These are phyloP conservation scores for Sceloporus undulatus DNA, from an alignment of 2,113 vertebrate species.

Conservation along the genomic window DNA sequence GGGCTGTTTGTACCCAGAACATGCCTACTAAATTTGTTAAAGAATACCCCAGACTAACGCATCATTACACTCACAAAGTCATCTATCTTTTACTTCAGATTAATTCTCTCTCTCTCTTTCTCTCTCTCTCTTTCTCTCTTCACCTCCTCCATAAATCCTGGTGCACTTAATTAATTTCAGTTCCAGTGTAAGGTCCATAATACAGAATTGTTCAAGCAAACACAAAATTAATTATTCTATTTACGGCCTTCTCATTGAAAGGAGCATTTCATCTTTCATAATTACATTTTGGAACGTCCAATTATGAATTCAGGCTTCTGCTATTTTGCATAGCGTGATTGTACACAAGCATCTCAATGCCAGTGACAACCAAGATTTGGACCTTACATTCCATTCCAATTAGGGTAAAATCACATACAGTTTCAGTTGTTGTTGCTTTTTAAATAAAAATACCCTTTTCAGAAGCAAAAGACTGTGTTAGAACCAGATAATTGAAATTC, in stretches of 20 bases:
- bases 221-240: slow-evolving; percentile 99
- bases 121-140: slow-evolving; percentile 90
- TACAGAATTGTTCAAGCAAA: slow-evolving; percentile 99
- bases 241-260: slow-evolving; percentile 99
- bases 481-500: slow-evolving; percentile 52
- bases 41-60: slow-evolving; percentile 89
- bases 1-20: slow-evolving; percentile 85
- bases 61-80: slow-evolving; percentile 97
- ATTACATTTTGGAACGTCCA: slow-evolving; percentile 98
- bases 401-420: slow-evolving; percentile 53
- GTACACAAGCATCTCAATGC: slow-evolving; percentile 74
- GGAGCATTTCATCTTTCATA: slow-evolving; percentile 99
- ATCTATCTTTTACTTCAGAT: slow-evolving; percentile 98
- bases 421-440: slow-evolving; percentile 3
- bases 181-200: slow-evolving; percentile 95
- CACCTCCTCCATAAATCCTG: slow-evolving; percentile 99
- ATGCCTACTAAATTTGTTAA: slow-evolving; percentile 96
- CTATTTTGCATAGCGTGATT: slow-evolving; percentile 82
- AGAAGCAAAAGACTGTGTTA: slow-evolving; percentile 45
- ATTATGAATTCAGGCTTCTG: slow-evolving; percentile 92
- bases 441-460: slow-evolving; percentile 63
- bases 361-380: slow-evolving; percentile 68
- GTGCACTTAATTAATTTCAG: slow-evolving; percentile 99
- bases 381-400: slow-evolving; percentile 65
- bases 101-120: slow-evolving; percentile 97